Evolutionary conservation across 2,797 vertebrate genomes (phyloP), one percentile per base, ranked within the genome.

Genomic region (Channallabes apus): DNA sequence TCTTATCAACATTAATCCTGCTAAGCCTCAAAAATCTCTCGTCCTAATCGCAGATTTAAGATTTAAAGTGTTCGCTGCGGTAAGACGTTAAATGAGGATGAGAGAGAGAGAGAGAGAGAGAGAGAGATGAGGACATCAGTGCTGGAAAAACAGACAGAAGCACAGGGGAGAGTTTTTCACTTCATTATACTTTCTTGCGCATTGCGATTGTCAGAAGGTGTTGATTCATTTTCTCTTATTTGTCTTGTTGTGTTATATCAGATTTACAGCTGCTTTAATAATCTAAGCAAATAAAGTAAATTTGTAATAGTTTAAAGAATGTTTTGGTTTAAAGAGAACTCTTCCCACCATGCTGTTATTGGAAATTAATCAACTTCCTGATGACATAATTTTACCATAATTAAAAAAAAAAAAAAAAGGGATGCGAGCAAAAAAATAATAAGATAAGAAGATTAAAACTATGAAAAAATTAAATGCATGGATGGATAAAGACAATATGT

Each of bases 1-100:
- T 78, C 83, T 91, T 90, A 91, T 88, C 69, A 56, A 29, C 51
- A 79, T 86, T 93, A 90, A 93, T 93, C 89, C 90, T 86, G 61
- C 81, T 89, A 89, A 93, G 91, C 87, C 85, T 73, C 81, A 54
- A 62, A 80, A 89, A 88, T n/a, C 85, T 82, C 73, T 79, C 5
- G 77, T 88, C 67, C 91, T 88, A 89, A 90, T 86, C 61, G 46
- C 51, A 88, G 86, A 88, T 35, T 20, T 69, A 69, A 69, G 64
- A 88, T 75, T 27, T 75, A 75, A 54, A 58, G 79, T 82, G 41
- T 85, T 86, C 72, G 27, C 58, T 77, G 41, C 86, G 88, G 84
- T 80, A 75, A 84, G 87, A 89, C 84, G 76, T 75, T 86, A 87
- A 89, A 86, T 77, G 56, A 87, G 69, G 38, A 69, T 4, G 68